A percentile compares a stretch with the other conserved stretches of the same genome.
Evolutionary conservation across 2,888 invertebrate species (phyloP).

Genomic region (Eristalis tenax): DNA sequence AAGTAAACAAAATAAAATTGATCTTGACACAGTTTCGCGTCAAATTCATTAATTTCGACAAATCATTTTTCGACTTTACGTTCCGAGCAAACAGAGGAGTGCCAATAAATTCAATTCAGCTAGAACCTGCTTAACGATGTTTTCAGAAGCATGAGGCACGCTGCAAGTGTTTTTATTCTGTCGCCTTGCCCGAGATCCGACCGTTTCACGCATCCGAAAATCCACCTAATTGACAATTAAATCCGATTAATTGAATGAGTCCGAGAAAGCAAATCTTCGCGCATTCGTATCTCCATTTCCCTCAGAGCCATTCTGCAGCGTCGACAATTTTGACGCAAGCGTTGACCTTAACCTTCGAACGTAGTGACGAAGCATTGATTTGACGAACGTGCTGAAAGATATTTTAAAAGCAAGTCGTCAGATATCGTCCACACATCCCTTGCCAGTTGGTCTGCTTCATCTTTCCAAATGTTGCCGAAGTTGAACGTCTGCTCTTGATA

Average conservation of each 20-base stretch:
- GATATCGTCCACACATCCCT: not conserved
- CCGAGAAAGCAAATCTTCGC: not conserved
- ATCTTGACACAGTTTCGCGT: not conserved
- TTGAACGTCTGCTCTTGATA: constrained; percentile 6
- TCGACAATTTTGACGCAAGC: not conserved
- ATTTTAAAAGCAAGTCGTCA: not conserved
- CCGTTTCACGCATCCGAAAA: not conserved
- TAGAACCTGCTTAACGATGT: not conserved
- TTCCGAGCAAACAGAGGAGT: not conserved
- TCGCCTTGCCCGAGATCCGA: not conserved
- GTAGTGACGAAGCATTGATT: not conserved
- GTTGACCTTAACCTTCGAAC: not conserved
- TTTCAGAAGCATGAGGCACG: not conserved
- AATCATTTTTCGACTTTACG: not conserved
- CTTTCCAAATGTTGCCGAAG: not conserved
- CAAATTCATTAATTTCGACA: not conserved
- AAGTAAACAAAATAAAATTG: not conserved
- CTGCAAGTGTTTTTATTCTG: not conserved
- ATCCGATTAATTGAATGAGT: constrained; percentile 5
- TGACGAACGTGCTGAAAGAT: not conserved
- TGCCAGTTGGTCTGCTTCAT: too few species aligned
- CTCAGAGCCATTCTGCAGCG: not conserved
- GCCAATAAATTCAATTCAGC: not conserved
- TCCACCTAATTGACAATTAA: constrained; percentile 10
- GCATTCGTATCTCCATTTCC: too few species aligned